Conservation (phyloP, 2,797 vertebrate genomes). For the Sebastes cheni region DNA sequence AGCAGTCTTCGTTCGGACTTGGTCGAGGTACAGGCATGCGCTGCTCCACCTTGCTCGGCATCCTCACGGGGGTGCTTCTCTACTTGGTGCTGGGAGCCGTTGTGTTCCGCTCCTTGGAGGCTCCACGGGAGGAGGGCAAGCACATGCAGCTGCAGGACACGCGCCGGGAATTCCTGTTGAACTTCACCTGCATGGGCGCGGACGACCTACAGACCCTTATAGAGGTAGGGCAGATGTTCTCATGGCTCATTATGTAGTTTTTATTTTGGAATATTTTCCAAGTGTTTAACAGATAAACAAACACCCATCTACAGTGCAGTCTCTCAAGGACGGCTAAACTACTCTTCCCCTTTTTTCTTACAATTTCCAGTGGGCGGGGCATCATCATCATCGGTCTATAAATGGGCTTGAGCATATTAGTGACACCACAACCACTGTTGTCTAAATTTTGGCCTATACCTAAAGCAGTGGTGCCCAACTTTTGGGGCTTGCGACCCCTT, state of each 20-base stretch:
- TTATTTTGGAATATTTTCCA: background rate
- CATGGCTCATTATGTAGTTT: background rate
- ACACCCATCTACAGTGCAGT: background rate
- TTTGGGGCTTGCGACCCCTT: background rate
- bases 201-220: constrained; percentile 82
- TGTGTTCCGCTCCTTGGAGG: constrained; percentile 88
- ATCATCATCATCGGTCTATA: background rate
- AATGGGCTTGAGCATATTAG: background rate
- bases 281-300: background rate
- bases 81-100: constrained; percentile 91
- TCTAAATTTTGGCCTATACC: background rate
- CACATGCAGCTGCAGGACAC: constrained; percentile 69
- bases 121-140: constrained; percentile 78
- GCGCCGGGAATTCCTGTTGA: constrained; percentile 78
- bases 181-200: constrained; percentile 81
- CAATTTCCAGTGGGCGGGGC: background rate
- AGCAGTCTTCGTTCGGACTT: constrained; percentile 51
- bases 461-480: background rate
- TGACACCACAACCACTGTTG: background rate
- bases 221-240: constrained; percentile 74
- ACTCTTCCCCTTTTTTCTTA: background rate
- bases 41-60: constrained; percentile 84
- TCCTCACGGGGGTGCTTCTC: constrained; percentile 85
- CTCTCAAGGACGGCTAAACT: background rate
- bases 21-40: constrained; percentile 82